Conservation (phyloP, 2,888 invertebrate species). For the Pristionchus mayeri region DNA sequence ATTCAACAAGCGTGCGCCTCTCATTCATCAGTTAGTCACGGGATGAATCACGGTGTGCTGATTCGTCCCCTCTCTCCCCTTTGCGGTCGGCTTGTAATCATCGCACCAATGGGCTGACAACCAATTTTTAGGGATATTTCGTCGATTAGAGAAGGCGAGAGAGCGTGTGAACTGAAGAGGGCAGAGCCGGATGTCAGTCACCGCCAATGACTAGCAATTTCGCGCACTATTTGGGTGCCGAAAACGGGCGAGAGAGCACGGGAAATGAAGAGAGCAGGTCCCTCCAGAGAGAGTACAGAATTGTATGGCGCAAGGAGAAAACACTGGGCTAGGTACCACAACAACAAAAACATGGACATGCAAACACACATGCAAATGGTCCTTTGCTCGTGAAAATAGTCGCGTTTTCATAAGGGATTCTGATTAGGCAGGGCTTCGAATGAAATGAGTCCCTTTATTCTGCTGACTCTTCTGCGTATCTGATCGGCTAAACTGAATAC, state of each 20-base stretch:
- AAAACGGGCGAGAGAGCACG: too few species aligned
- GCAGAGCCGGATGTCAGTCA: not conserved
- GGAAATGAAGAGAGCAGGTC: too few species aligned
- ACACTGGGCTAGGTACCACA: not conserved
- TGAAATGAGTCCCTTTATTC: too few species aligned
- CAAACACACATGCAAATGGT: not conserved
- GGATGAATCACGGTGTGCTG: not conserved
- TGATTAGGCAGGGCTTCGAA: too few species aligned
- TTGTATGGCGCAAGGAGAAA: not conserved
- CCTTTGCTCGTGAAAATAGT: too few species aligned
- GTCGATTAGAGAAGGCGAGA: not conserved
- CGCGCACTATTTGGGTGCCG: too few species aligned
- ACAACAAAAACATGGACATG: not conserved
- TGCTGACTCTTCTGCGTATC: too few species aligned
- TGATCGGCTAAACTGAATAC: not conserved
- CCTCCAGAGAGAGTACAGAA: too few species aligned
- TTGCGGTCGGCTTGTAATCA: slow-evolving; percentile 15
- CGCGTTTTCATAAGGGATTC: not conserved
- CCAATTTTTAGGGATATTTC: not conserved
- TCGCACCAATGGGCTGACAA: too few species aligned
- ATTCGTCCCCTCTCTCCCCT: not conserved
- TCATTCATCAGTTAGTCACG: slow-evolving; percentile 16
- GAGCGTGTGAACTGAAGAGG: slow-evolving; percentile 3
- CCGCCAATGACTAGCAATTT: too few species aligned
- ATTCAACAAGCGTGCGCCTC: not conserved